Percentiles rank a stretch among this genome's conserved stretches.
Conservation (phyloP, 2,888 invertebrate genomes). For the Apotomis capreana region DNA sequence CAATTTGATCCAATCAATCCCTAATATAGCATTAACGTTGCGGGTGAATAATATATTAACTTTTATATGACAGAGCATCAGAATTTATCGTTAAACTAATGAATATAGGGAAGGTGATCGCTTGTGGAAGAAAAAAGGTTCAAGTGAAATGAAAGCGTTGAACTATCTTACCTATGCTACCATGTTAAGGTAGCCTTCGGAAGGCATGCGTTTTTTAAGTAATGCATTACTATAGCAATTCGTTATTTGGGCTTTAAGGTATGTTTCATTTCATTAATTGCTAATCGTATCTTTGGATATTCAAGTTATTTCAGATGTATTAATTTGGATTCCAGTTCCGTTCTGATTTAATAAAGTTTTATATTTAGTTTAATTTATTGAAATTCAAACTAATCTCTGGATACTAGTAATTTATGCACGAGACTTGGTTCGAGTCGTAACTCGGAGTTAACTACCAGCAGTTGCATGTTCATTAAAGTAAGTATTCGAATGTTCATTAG, state of each 20-base stretch:
- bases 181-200: constrained; percentile 1
- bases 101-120: constrained; percentile 33
- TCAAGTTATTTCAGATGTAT: not conserved
- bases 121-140: constrained; percentile 11
- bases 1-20: constrained; percentile 79
- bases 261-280: constrained; percentile 27
- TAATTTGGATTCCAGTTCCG: not conserved
- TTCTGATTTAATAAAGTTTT: not conserved
- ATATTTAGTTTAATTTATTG: not conserved
- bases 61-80: constrained; percentile 40
- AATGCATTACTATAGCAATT: constrained; percentile 13
- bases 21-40: constrained; percentile 69
- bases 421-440: constrained; percentile 23
- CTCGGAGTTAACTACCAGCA: constrained; percentile 24
- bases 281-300: constrained; percentile 3
- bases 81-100: constrained; percentile 38
- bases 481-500: constrained; percentile 20
- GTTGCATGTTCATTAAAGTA: constrained; percentile 20
- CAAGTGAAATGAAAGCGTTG: constrained; percentile 13
- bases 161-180: not conserved
- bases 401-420: not conserved
- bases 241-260: constrained; percentile 12
- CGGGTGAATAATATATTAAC: constrained; percentile 63
- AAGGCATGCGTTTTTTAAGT: not conserved
- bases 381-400: not conserved